phyloP scores from a whole-genome alignment of 2,113 vertebrate genomes.

The Callospermophilus lateralis region DNA sequence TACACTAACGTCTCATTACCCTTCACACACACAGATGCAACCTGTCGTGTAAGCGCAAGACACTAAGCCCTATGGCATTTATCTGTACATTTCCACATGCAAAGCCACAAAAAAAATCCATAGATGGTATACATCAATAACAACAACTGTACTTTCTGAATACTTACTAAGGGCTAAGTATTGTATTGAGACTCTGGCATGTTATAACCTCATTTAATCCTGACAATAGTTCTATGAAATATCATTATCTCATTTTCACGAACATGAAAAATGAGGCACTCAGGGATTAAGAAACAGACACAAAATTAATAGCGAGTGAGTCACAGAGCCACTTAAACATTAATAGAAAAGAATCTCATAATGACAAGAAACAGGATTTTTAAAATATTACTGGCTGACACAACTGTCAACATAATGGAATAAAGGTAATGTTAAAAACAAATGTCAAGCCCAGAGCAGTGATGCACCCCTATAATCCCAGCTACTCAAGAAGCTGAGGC shows the following conservation, averaged over 20 bases:
- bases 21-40: background rate
- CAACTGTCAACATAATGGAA: background rate
- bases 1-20: background rate
- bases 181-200: background rate
- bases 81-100: background rate
- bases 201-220: background rate
- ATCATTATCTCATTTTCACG: background rate
- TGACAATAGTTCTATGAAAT: background rate
- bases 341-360: background rate
- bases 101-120: background rate
- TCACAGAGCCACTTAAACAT: background rate
- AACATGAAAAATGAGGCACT: slow-evolving; percentile 25
- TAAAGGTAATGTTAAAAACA: slow-evolving; percentile 15
- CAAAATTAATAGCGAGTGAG: background rate
- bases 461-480: background rate
- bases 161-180: background rate
- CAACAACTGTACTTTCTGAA: background rate
- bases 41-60: background rate
- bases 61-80: background rate
- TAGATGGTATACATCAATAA: background rate
- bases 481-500: background rate
- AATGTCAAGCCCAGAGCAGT: background rate
- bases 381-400: slow-evolving; percentile 10
- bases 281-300: background rate
- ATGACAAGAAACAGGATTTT: background rate